These are phyloP conservation scores for Ptilorrhoa leucosticta DNA, from an alignment of 2,113 vertebrate species.

Conservation along the genomic window DNA sequence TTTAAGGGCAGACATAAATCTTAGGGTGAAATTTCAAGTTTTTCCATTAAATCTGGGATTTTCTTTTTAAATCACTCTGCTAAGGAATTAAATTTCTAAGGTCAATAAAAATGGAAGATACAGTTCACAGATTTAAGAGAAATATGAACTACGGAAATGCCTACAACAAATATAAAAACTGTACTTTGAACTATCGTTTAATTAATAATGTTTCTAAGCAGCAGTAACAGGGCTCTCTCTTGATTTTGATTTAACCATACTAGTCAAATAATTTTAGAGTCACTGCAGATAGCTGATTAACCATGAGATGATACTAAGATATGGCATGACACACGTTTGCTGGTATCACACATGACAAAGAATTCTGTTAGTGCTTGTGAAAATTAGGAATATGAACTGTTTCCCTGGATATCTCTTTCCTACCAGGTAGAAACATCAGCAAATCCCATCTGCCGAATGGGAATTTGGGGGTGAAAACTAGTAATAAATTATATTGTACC, in stretches of 20 bases:
- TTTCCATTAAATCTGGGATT: background rate
- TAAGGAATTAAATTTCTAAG: background rate
- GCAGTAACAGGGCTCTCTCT: background rate
- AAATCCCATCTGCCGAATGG: background rate
- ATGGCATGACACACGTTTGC: background rate
- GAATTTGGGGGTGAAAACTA: background rate
- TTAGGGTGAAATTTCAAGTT: background rate
- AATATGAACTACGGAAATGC: background rate
- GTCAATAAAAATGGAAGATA: background rate
- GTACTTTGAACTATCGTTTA: background rate
- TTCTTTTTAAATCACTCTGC: background rate
- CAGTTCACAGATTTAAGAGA: background rate
- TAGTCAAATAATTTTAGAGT: background rate
- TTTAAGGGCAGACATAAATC: background rate
- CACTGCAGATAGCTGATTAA: background rate
- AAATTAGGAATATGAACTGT: background rate
- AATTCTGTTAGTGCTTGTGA: background rate
- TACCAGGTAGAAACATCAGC: background rate
- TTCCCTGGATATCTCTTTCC: background rate
- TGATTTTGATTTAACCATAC: background rate
- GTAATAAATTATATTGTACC: conserved; percentile 61
- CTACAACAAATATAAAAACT: background rate
- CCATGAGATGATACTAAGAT: background rate
- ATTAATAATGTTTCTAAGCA: background rate
- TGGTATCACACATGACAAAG: background rate